Percentiles rank a stretch among this genome's conserved stretches.
phyloP scores from a whole-genome alignment of 2,113 vertebrate species.

The Hippolais icterina region DNA sequence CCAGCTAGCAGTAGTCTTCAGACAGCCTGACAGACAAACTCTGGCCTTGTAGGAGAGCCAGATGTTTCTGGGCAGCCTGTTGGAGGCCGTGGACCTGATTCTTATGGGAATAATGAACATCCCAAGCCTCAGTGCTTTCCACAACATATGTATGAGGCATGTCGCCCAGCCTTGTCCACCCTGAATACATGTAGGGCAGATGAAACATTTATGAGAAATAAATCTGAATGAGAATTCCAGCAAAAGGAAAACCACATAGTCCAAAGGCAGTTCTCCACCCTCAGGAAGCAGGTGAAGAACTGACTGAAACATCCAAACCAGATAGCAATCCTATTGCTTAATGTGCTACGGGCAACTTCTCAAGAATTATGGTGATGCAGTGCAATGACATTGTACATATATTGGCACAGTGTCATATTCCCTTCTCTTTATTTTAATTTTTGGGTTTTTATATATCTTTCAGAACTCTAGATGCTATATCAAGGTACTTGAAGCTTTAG shows the following conservation, averaged over 20 bases:
- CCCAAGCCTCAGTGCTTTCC: conserved; percentile 7
- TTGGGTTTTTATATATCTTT: not conserved
- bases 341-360: not conserved
- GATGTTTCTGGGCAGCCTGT: conserved; percentile 46
- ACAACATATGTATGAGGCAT: conserved; percentile 45
- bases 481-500: not conserved
- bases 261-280: conserved; percentile 6
- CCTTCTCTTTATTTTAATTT: not conserved
- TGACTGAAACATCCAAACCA: not conserved
- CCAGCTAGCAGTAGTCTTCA: conserved; percentile 62
- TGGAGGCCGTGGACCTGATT: not conserved
- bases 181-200: not conserved
- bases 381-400: not conserved
- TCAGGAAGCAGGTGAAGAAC: conserved; percentile 30
- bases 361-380: not conserved
- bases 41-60: conserved; percentile 42
- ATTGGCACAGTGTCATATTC: not conserved
- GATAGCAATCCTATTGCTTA: not conserved
- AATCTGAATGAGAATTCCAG: conserved; percentile 3
- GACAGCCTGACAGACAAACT: conserved; percentile 45
- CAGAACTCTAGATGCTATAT: not conserved
- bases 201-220: conserved; percentile 29
- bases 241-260: not conserved
- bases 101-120: not conserved
- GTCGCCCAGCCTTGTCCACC: conserved; percentile 29